Percentiles rank a stretch among this genome's conserved stretches.
Evolutionary conservation across 2,113 vertebrate species (phyloP).

Genomic region (Chinchilla lanigera): DNA sequence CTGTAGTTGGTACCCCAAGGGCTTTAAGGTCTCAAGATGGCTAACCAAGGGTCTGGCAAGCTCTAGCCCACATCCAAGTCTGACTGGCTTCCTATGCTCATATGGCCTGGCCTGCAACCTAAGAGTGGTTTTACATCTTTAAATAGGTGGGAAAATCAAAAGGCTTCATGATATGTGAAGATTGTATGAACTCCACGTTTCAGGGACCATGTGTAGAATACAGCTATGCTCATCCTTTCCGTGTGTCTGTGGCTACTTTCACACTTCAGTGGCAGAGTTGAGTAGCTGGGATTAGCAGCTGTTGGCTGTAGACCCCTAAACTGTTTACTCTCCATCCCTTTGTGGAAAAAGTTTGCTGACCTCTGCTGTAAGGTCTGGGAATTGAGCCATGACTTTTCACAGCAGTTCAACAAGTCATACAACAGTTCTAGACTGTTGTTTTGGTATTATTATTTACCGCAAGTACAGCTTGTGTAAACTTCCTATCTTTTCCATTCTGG

Average conservation of each 20-base stretch:
- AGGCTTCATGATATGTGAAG: neutral
- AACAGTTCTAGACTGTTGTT: neutral
- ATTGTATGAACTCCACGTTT: neutral
- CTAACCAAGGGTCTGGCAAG: neutral
- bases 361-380: neutral
- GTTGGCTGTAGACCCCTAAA: neutral
- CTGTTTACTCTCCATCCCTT: neutral
- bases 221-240: neutral
- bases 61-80: neutral
- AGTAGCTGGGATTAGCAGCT: neutral
- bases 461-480: neutral
- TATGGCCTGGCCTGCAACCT: neutral
- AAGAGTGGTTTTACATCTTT: neutral
- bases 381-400: neutral
- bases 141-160: neutral
- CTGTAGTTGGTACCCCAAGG: neutral
- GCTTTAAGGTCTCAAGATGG: neutral
- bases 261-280: neutral
- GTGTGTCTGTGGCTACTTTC: neutral
- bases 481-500: neutral
- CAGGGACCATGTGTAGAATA: neutral
- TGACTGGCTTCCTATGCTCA: neutral
- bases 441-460: neutral
- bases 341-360: neutral
- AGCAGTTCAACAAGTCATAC: neutral